Percentiles rank a stretch among this genome's conserved stretches.
Evolutionary conservation across 2,888 invertebrate species (phyloP).

Genomic region (Carabus problematicus): DNA sequence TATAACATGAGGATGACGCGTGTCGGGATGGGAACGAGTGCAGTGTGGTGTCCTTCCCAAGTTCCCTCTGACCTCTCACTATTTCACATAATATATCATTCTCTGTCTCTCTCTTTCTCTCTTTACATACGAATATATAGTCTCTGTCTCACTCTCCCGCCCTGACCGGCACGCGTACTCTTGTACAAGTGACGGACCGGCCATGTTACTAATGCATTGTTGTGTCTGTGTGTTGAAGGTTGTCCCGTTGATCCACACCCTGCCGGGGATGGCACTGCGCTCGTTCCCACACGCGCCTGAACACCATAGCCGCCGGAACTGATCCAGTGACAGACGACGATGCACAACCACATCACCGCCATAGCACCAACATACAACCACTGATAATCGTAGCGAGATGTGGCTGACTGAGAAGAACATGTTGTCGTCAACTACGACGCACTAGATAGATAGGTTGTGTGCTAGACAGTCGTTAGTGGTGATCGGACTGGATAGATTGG

Average conservation of each 20-base stretch:
- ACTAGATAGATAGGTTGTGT: background rate
- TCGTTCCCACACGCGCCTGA: constrained; percentile 53
- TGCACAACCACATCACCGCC: constrained; percentile 42
- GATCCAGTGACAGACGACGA: constrained; percentile 21
- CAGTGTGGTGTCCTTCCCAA: constrained; percentile 50
- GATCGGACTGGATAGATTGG: background rate
- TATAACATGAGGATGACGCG: background rate
- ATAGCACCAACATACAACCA: constrained; percentile 44
- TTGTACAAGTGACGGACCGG: constrained; percentile 9
- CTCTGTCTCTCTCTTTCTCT: constrained; percentile 19
- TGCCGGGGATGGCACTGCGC: constrained; percentile 58
- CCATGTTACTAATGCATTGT: constrained; percentile 50
- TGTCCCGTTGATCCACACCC: constrained; percentile 58
- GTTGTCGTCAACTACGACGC: background rate
- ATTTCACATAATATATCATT: background rate
- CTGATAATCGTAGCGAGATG: constrained; percentile 12
- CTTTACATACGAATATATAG: background rate
- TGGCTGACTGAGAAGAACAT: constrained; percentile 26
- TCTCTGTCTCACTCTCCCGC: constrained; percentile 19
- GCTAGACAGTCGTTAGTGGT: background rate
- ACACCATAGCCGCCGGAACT: constrained; percentile 41
- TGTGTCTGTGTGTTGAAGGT: constrained; percentile 68
- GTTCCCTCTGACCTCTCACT: background rate
- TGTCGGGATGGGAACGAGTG: constrained; percentile 58
- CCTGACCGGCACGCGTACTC: constrained; percentile 26